phyloP scores from a whole-genome alignment of 2,888 invertebrate species.

The Dryadula phaetusa region DNA sequence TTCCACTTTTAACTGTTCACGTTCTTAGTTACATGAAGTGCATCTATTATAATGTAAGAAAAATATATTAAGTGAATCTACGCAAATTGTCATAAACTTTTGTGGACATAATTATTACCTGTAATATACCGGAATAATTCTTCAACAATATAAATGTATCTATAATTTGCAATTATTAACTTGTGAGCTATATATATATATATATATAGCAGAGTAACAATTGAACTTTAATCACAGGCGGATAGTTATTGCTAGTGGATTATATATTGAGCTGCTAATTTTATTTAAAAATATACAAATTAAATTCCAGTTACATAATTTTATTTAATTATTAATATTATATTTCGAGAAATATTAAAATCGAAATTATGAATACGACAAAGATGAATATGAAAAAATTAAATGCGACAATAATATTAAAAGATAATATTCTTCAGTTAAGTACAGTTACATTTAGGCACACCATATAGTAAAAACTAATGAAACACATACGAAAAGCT shows the following conservation, averaged over 20 bases:
- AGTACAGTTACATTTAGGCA: slow-evolving; percentile 34
- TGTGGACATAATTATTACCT: neutral
- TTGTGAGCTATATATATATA: slow-evolving; percentile 20
- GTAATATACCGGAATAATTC: neutral
- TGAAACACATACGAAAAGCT: slow-evolving; percentile 16
- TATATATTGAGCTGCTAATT: neutral
- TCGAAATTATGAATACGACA: no score
- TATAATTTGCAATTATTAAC: slow-evolving; percentile 14
- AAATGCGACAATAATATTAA: neutral
- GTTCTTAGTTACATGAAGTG: neutral
- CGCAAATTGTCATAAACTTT: neutral
- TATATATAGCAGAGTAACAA: slow-evolving; percentile 1
- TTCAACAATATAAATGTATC: slow-evolving; percentile 11
- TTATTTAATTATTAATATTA: no score
- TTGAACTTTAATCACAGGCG: slow-evolving; percentile 22
- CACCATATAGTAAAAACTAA: slow-evolving; percentile 26
- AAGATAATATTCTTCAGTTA: slow-evolving; percentile 18
- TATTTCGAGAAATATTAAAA: no score
- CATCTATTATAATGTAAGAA: neutral
- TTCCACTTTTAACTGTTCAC: neutral
- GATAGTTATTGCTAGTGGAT: slow-evolving; percentile 1
- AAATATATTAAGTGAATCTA: neutral
- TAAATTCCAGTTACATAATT: no score
- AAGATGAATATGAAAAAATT: no score
- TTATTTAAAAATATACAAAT: no score